Base-by-base conservation (phyloP, 1,140 invertebrate genomes). In the Procambarus clarkii region DNA sequence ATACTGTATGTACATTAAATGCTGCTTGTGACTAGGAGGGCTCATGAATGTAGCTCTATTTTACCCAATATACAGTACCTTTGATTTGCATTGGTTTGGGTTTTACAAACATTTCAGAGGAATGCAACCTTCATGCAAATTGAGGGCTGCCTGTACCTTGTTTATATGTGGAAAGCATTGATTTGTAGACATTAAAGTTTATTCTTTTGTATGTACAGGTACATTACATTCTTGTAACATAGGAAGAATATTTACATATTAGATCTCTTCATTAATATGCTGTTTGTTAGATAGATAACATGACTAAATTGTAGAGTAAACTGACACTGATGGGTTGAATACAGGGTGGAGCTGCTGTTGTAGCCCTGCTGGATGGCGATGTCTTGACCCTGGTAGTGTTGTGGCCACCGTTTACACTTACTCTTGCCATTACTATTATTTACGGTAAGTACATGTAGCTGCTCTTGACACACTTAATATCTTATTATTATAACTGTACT, bases 381-480 rank as follows among this genome's bases (percentile, higher is more conserved):
- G 88, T 92, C 34, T 54, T 92, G 50, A 80, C 88, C 8, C 77
- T 71, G 15, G 84, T 87, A 50, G 76, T 92, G 18, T 69, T 92
- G 21, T 92, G 92, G 88, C 92, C 92, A 50, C 88, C 92, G 34
- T 83, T 88, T 78, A 90, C 89, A 11, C 86, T 92, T 77, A 92
- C 88, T 64, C 48, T 92, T 45, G 92, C 92, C n/a, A 76, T 92
- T 83, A 91, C 92, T 48, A n/a, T 85, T 44, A 84, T 91, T 24
- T 91, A 92, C 44, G 85, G 85, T 87, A 18, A 91, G 84, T 81
- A 71, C 11, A 11, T 50, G 21, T 9, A 34, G 48, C 34, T 18
- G 50, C 80, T 44, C 34, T 45, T 3, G 45, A 45, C 24, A 50
- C 78, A 79, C 50, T 54, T 54, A 54, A 9, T 9, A 46, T 69